Percentiles rank a stretch among this genome's conserved stretches.
Evolutionary conservation across 2,797 vertebrate species (phyloP).

Genomic region (Oophaga sylvatica): DNA sequence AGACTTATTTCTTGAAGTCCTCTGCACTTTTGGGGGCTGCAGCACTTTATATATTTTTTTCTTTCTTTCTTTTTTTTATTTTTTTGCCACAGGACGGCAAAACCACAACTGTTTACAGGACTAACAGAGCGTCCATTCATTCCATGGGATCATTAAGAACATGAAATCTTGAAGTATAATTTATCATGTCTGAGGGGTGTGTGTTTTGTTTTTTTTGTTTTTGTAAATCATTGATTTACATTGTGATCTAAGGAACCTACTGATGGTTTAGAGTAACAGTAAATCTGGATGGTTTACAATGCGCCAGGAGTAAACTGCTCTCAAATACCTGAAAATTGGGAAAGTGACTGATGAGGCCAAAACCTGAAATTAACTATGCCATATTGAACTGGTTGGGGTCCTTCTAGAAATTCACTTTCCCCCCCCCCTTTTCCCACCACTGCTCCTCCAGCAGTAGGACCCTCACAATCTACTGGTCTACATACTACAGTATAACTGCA

Average conservation of each 20-base stretch:
- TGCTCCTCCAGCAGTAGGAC: neutral
- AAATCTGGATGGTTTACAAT: neutral
- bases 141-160: constrained; percentile 5
- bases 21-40: constrained; percentile 7
- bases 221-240: neutral
- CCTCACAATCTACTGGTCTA: neutral
- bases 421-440: too few relatives aligned
- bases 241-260: neutral
- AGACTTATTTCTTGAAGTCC: neutral
- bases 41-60: neutral
- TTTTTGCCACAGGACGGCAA: neutral
- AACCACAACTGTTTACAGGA: constrained; percentile 18
- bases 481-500: neutral
- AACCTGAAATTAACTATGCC: neutral
- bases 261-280: neutral
- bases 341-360: neutral
- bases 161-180: neutral
- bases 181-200: neutral
- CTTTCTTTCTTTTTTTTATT: neutral
- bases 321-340: neutral
- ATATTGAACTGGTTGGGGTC: too few relatives aligned
- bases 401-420: too few relatives aligned
- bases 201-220: neutral
- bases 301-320: too few relatives aligned
- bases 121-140: neutral